Evolutionary conservation across 2,888 invertebrate species (phyloP), one percentile per base, ranked within the genome.

Genomic region (Chalcosyrphus nemorum): DNA sequence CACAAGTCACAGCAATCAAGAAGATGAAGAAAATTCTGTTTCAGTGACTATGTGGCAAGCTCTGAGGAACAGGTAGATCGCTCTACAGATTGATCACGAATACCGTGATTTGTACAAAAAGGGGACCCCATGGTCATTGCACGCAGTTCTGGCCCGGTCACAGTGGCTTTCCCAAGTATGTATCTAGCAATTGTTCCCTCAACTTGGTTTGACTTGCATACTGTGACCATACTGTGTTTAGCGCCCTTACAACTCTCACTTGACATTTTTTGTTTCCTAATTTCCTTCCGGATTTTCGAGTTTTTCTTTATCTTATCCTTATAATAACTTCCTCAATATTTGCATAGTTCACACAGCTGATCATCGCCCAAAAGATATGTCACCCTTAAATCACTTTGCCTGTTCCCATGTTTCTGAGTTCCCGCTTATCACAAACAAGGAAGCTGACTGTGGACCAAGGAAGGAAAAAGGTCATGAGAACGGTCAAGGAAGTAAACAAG

Each of bases 381-480:
- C 70, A 57, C 71, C 71, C 71, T 50, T 15, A 38, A 27, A 17
- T 21, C 47, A 65, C 43, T n/a, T n/a, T 65, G 45, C 5, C 52
- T 15, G 32, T 65, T 75, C 45, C 56, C 74, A 65, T 57, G 65
- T 65, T n/a, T 13, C 65, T 2, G 13, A 9, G 32, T 32, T 63
- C 50, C 81, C 71, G 81, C 50, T 81, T 57, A 75, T 65, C 59
- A 21, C 59, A 71, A 81, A 76, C n/a, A 75, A 76, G 81, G 76
- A 81, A 81, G 76, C 59, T 54, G 59, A 45, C 43, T 9, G 4
- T 45, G 47, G 50, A 68, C 43, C 68, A 77, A 65, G 4, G 56
- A 43, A 47, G 56, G 15, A 68, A 47, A 77, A 80, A 81, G 81
- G 81, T 81, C 77, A 81, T 81, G 81, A 71, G 81, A 81, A 81